Percentiles rank a stretch among this genome's conserved stretches.
phyloP scores from a whole-genome alignment of 1,140 invertebrate species.

The Anoplophora glabripennis region DNA sequence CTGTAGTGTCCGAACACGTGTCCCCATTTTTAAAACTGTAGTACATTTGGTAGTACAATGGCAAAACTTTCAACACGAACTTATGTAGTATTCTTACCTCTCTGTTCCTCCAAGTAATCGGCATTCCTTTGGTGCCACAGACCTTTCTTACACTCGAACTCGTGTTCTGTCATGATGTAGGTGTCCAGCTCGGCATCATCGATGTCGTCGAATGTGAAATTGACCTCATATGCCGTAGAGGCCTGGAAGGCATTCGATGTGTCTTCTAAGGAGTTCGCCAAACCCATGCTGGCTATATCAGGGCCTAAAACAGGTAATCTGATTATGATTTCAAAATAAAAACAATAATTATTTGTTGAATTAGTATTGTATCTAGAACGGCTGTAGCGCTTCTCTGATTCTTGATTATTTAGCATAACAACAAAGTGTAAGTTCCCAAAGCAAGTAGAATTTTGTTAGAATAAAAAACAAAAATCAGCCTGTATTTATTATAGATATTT shows the following conservation, averaged over 20 bases:
- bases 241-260: conserved; percentile 41
- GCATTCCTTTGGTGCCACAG: conserved; percentile 85
- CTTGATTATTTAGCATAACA: no score
- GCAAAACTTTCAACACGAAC: not conserved
- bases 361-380: no score
- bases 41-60: no score
- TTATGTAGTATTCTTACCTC: conserved; percentile 54
- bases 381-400: no score
- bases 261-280: conserved; percentile 44
- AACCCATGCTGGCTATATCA: conserved; percentile 44
- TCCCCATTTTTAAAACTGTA: no score
- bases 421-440: no score
- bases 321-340: no score
- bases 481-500: no score
- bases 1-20: no score
- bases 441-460: no score
- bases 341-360: no score
- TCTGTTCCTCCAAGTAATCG: conserved; percentile 77
- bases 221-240: conserved; percentile 52
- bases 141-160: conserved; percentile 73
- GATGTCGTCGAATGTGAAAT: conserved; percentile 76
- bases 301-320: conserved; percentile 33
- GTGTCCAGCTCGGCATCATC: conserved; percentile 86
- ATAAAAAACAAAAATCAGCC: no score
- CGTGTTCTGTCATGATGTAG: conserved; percentile 81